These are phyloP conservation scores for Eudasyphora cyanicolor DNA, from an alignment of 2,888 invertebrate species.

Conservation along the genomic window DNA sequence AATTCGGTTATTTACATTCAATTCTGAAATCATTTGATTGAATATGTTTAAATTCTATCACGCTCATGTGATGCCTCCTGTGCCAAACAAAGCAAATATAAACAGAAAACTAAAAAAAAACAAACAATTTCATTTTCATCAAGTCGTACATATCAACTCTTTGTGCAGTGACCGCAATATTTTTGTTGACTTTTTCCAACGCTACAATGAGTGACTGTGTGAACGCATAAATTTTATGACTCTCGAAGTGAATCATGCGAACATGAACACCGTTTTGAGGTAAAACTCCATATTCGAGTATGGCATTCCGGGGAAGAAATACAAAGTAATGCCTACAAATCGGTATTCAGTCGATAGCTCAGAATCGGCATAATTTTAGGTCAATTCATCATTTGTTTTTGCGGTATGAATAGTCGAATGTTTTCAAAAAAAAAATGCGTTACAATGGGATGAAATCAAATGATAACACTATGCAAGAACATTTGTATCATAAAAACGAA, in stretches of 20 bases:
- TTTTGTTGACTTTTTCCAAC: conserved; percentile 59
- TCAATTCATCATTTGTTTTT: no score
- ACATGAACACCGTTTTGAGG: conserved; percentile 43
- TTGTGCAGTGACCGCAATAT: conserved; percentile 68
- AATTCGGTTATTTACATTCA: no score
- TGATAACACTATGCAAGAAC: no score
- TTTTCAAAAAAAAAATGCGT: no score
- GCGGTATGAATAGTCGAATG: no score
- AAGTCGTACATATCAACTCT: conserved; percentile 17
- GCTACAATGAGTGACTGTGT: neutral
- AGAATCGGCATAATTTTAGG: no score
- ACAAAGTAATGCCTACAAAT: neutral
- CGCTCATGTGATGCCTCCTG: neutral
- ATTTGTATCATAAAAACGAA: no score
- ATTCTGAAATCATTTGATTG: neutral
- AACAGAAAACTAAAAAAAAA: neutral
- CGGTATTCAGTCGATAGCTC: no score
- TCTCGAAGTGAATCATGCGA: conserved; percentile 70
- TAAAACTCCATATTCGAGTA: neutral
- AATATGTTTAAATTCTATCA: neutral
- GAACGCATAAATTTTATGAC: conserved; percentile 27
- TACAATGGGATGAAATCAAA: no score
- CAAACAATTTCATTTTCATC: conserved; percentile 26
- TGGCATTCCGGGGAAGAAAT: no score
- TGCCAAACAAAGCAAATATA: neutral